Evolutionary conservation across 2,113 vertebrate genomes (phyloP).

Genomic region (Oncorhynchus nerka): DNA sequence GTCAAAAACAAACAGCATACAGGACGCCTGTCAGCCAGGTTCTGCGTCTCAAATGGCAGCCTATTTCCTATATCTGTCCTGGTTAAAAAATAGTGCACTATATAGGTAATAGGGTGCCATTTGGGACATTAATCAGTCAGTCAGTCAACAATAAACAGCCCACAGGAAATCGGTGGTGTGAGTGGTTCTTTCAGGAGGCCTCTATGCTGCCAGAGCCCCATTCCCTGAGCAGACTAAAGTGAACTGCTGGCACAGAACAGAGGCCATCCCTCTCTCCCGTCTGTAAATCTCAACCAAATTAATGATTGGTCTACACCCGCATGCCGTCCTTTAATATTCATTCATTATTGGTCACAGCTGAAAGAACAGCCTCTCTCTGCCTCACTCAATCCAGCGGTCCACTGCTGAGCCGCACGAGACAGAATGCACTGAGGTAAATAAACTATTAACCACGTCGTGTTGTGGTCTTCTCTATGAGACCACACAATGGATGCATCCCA

Average conservation of each 20-base stretch:
- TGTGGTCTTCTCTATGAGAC: constrained; percentile 24
- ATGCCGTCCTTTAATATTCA: constrained; percentile 54
- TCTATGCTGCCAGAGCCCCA: constrained; percentile 20
- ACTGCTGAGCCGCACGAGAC: constrained; percentile 2
- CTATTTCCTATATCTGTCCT: neutral
- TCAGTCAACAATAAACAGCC: constrained; percentile 67
- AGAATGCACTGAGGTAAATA: constrained; percentile 56
- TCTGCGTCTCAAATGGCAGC: neutral
- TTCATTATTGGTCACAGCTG: constrained; percentile 64
- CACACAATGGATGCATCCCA: constrained; percentile 25
- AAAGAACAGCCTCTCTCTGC: constrained; percentile 39
- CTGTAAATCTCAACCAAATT: constrained; percentile 55
- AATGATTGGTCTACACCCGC: constrained; percentile 52
- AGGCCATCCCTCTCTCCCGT: constrained; percentile 38
- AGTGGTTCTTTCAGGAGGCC: neutral
- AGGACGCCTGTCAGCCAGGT: neutral
- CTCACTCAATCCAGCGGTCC: constrained; percentile 34
- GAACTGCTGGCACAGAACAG: constrained; percentile 45
- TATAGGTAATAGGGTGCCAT: too few relatives aligned
- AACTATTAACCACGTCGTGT: constrained; percentile 48
- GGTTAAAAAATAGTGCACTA: neutral
- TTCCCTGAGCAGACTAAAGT: constrained; percentile 28
- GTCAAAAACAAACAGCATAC: too few relatives aligned
- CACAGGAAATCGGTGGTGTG: neutral
- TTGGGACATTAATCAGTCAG: too few relatives aligned